These are phyloP conservation scores for Notolabrus celidotus DNA, from an alignment of 2,797 vertebrate genomes.

Conservation along the genomic window DNA sequence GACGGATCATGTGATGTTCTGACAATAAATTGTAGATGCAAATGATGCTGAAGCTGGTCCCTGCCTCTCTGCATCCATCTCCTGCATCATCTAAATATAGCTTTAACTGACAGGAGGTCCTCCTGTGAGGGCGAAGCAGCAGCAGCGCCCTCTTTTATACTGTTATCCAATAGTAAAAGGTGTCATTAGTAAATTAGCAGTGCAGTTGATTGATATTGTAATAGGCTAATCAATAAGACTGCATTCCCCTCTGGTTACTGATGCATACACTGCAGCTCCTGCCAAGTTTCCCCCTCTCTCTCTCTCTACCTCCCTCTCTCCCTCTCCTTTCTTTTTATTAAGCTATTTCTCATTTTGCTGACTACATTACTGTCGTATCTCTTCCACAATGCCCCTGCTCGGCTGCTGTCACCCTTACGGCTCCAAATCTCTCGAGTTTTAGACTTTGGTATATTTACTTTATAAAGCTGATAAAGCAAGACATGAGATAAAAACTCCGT, in stretches of 20 bases:
- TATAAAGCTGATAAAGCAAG: conserved; percentile 51
- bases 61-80: not conserved
- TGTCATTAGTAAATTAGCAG: conserved; percentile 76
- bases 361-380: conserved; percentile 52
- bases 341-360: conserved; percentile 65
- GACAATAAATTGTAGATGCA: not conserved
- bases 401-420: conserved; percentile 18
- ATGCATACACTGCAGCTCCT: conserved; percentile 45
- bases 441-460: conserved; percentile 36
- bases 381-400: conserved; percentile 40
- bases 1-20: not conserved
- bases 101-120: not conserved
- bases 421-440: conserved; percentile 32
- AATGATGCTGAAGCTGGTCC: not conserved
- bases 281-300: conserved; percentile 46
- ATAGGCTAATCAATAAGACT: conserved; percentile 64
- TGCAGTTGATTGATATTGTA: conserved; percentile 65
- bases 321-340: conserved; percentile 52
- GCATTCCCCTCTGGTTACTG: conserved; percentile 58
- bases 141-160: not conserved
- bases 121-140: conserved; percentile 15
- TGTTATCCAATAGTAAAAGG: conserved; percentile 46
- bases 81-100: not conserved
- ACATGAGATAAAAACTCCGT: conserved; percentile 6
- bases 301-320: conserved; percentile 10